These are phyloP conservation scores for Piprites chloris DNA, from an alignment of 2,113 vertebrate species.

Conservation along the genomic window DNA sequence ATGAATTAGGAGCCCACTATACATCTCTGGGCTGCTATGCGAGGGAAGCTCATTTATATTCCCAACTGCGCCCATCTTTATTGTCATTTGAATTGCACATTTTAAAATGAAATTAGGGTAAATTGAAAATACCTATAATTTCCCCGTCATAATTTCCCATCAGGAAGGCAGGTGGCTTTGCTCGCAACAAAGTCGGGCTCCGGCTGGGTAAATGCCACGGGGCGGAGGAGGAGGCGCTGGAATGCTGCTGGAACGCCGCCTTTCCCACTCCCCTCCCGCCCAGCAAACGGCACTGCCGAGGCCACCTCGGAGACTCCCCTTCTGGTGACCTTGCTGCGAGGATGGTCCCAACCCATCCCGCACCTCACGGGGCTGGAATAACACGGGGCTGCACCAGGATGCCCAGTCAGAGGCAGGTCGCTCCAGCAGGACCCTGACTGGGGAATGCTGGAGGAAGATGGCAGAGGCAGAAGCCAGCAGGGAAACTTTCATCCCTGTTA, in stretches of 20 bases:
- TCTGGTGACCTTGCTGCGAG: not conserved
- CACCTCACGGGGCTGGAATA: not conserved
- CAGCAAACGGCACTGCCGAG: not conserved
- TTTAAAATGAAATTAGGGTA: constrained; percentile 43
- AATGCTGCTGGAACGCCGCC: not conserved
- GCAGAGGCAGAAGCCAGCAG: no score
- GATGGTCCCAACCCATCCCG: not conserved
- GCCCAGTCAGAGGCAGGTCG: not conserved
- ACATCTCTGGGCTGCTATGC: not conserved
- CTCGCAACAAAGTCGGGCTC: not conserved
- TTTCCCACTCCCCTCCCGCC: not conserved
- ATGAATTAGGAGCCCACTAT: constrained; percentile 41
- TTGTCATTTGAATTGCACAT: constrained; percentile 51
- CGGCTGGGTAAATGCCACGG: not conserved
- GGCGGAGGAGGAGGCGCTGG: not conserved
- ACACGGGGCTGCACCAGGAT: fast-evolving
- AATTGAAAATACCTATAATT: constrained; percentile 56
- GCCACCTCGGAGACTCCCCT: fast-evolving
- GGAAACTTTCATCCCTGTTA: not conserved
- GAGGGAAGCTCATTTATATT: constrained; percentile 26
- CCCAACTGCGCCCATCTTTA: constrained; percentile 25
- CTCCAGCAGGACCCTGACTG: not conserved
- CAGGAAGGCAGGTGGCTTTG: constrained; percentile 18
- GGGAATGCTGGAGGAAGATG: not conserved
- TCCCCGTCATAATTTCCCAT: constrained; percentile 26